Conservation (phyloP, 2,888 invertebrate species). For the Pharmacophagus antenor region DNA sequence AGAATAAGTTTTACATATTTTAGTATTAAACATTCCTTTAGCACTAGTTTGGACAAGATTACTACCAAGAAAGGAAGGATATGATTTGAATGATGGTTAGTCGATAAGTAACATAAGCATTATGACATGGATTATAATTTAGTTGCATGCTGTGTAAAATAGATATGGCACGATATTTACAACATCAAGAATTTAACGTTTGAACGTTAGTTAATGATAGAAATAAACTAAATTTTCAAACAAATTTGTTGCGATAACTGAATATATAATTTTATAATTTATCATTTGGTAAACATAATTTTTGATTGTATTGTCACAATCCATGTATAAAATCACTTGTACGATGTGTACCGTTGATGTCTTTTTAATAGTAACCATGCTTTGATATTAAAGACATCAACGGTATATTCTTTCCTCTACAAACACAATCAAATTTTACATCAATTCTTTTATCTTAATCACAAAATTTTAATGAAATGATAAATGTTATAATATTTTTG, state of each 20-base stretch:
- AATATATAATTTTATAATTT: too few relatives aligned
- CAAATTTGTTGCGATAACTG: too few relatives aligned
- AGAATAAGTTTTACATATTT: background rate
- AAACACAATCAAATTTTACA: background rate
- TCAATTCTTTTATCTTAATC: background rate
- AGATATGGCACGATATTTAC: background rate
- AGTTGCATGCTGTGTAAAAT: background rate
- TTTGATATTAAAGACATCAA: conserved; percentile 61
- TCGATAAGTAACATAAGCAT: background rate
- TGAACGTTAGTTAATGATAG: background rate
- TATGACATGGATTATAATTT: background rate
- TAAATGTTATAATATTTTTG: too few relatives aligned
- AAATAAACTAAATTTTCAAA: background rate
- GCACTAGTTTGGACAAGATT: too few relatives aligned
- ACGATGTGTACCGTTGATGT: conserved; percentile 52
- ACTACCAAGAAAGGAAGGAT: too few relatives aligned
- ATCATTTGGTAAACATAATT: too few relatives aligned
- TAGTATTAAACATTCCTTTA: background rate
- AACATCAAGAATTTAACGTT: background rate
- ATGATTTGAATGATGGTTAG: background rate
- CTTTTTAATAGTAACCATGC: conserved; percentile 49
- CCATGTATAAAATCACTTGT: conserved; percentile 1
- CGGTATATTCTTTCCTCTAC: conserved; percentile 37
- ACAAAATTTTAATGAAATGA: too few relatives aligned
- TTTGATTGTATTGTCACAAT: background rate